These are phyloP conservation scores for Chionoecetes opilio DNA, from an alignment of 1,140 invertebrate species.

Conservation along the genomic window DNA sequence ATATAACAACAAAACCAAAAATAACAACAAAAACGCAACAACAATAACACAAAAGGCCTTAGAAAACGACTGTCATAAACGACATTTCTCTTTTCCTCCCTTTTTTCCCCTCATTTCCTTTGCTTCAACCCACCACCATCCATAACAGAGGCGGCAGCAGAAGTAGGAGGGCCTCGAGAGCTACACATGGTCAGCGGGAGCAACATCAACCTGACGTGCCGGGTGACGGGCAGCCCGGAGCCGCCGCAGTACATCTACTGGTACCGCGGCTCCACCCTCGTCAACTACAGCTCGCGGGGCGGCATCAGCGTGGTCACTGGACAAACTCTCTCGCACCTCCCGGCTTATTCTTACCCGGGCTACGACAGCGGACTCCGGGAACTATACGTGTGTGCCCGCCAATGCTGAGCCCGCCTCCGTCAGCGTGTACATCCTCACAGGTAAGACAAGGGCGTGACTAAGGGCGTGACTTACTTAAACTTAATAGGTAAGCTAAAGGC, in stretches of 20 bases:
- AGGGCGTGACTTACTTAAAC: too few species aligned
- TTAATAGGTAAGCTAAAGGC: too few species aligned
- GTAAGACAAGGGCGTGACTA: too few species aligned
- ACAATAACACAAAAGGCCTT: too few species aligned
- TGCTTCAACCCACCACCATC: not conserved
- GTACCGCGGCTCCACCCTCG: constrained; percentile 93
- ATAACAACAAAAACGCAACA: too few species aligned
- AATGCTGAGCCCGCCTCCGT: constrained; percentile 78
- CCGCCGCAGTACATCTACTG: constrained; percentile 96
- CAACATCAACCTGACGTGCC: constrained; percentile 95
- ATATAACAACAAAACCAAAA: too few species aligned
- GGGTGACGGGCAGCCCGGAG: constrained; percentile 92
- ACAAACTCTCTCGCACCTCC: constrained; percentile 92
- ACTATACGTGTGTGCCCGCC: constrained; percentile 83
- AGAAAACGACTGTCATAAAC: too few species aligned
- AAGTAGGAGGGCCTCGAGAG: constrained; percentile 84
- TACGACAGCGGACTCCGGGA: constrained; percentile 91
- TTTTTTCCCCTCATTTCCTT: too few species aligned
- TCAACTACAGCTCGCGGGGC: constrained; percentile 89
- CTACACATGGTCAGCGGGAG: constrained; percentile 94
- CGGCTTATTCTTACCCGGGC: constrained; percentile 95
- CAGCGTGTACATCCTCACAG: constrained; percentile 79
- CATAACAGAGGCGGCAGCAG: constrained; percentile 82
- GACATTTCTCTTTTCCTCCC: too few species aligned
- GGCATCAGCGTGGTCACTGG: constrained; percentile 96